phyloP scores from a whole-genome alignment of 1,140 invertebrate species.

The Panonychus citri region DNA sequence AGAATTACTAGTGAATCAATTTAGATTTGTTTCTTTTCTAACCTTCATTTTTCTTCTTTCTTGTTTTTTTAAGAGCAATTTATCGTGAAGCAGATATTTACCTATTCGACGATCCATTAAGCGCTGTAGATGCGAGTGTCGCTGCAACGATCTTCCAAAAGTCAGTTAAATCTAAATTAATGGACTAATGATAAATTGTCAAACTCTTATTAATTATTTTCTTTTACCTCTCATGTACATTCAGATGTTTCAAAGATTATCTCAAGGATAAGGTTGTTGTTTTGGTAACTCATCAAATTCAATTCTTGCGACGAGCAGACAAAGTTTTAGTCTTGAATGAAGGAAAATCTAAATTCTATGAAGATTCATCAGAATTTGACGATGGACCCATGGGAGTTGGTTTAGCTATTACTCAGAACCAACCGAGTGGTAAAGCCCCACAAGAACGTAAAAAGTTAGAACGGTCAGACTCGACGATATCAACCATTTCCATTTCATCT shows the following conservation, averaged over 20 bases:
- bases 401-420: conserved; percentile 1
- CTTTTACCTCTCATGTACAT: neutral
- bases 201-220: neutral
- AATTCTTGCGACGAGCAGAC: conserved; percentile 18
- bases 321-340: conserved; percentile 13
- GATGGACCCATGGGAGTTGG: conserved; percentile 6
- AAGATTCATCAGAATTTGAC: conserved; percentile 6
- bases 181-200: too few relatives aligned
- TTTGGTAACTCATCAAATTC: conserved; percentile 36
- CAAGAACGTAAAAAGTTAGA: too few relatives aligned
- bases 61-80: conserved; percentile 22
- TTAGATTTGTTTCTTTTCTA: neutral
- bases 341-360: conserved; percentile 20
- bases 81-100: conserved; percentile 22
- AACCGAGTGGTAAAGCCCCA: neutral
- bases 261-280: conserved; percentile 40
- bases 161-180: conserved; percentile 16
- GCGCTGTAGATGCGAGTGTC: conserved; percentile 23
- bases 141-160: conserved; percentile 25
- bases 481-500: neutral
- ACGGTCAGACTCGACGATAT: neutral
- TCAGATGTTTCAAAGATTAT: conserved; percentile 21
- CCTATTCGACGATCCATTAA: conserved; percentile 28
- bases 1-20: conserved; percentile 9
- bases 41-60: conserved; percentile 15